Conservation (phyloP, 2,113 vertebrate genomes). For the Salvator merianae region DNA sequence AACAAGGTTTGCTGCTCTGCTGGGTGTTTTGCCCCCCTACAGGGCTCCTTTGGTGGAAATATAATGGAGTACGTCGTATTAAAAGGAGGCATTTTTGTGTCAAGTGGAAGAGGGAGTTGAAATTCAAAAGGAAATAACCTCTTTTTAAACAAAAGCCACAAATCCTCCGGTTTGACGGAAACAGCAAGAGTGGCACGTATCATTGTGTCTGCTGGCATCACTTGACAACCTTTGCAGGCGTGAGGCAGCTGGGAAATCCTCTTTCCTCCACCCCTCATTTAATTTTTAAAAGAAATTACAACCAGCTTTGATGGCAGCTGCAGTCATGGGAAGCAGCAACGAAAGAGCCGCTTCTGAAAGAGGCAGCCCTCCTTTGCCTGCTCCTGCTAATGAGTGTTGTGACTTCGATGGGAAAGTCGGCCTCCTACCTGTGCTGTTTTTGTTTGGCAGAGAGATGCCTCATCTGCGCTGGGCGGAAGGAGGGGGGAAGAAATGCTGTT, state of each 20-base stretch:
- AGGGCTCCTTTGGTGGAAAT: constrained; percentile 60
- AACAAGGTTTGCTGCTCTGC: constrained; percentile 44
- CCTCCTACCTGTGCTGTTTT: not conserved
- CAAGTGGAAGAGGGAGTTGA: constrained; percentile 29
- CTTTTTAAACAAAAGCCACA: constrained; percentile 51
- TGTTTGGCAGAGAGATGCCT: not conserved
- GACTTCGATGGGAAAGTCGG: not conserved
- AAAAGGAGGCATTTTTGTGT: constrained; percentile 29
- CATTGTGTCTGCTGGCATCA: constrained; percentile 47
- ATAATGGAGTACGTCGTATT: constrained; percentile 59
- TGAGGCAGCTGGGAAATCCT: constrained; percentile 38
- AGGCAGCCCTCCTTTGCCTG: not conserved
- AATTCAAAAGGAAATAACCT: not conserved
- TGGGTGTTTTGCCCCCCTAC: constrained; percentile 33
- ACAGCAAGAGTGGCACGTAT: constrained; percentile 39
- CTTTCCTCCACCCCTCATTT: not conserved
- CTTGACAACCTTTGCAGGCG: constrained; percentile 56
- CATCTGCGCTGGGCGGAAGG: not conserved
- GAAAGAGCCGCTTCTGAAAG: not conserved
- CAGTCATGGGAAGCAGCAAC: not conserved
- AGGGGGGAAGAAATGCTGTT: not conserved
- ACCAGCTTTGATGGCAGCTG: constrained; percentile 32
- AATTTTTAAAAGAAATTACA: constrained; percentile 32
- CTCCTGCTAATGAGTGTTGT: not conserved
- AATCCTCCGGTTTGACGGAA: constrained; percentile 46